Conservation (phyloP, 2,113 vertebrate genomes). For the Ciconia boyciana region DNA sequence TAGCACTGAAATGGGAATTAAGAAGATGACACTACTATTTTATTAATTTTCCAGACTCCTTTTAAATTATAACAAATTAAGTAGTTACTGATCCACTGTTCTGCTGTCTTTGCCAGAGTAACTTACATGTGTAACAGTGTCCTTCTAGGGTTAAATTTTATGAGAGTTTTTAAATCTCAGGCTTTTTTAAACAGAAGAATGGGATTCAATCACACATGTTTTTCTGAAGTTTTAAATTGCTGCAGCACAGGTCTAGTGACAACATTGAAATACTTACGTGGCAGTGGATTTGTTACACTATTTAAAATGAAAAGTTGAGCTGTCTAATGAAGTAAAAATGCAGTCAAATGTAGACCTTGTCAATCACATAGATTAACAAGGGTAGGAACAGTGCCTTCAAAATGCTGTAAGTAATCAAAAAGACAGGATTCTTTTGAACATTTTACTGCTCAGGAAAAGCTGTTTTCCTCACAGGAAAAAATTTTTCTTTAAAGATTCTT, state of each 20-base stretch:
- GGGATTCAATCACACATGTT: background rate
- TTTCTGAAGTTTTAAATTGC: conserved; percentile 47
- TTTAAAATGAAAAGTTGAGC: conserved; percentile 57
- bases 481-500: conserved; percentile 47
- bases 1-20: background rate
- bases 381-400: conserved; percentile 38
- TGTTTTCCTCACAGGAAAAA: conserved; percentile 46
- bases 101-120: background rate
- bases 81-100: background rate
- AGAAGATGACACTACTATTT: background rate
- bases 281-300: conserved; percentile 57
- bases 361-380: conserved; percentile 62
- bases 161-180: background rate
- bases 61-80: background rate
- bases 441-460: conserved; percentile 34
- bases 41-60: background rate
- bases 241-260: conserved; percentile 30
- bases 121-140: background rate
- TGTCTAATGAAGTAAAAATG: conserved; percentile 62
- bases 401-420: conserved; percentile 64
- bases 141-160: conserved; percentile 8
- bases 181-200: background rate
- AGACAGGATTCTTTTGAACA: conserved; percentile 53
- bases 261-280: conserved; percentile 17
- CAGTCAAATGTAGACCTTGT: conserved; percentile 61